Percentiles rank a stretch among this genome's conserved stretches.
Conservation (phyloP, 2,888 invertebrate species). For the Ypsolopha sequella region DNA sequence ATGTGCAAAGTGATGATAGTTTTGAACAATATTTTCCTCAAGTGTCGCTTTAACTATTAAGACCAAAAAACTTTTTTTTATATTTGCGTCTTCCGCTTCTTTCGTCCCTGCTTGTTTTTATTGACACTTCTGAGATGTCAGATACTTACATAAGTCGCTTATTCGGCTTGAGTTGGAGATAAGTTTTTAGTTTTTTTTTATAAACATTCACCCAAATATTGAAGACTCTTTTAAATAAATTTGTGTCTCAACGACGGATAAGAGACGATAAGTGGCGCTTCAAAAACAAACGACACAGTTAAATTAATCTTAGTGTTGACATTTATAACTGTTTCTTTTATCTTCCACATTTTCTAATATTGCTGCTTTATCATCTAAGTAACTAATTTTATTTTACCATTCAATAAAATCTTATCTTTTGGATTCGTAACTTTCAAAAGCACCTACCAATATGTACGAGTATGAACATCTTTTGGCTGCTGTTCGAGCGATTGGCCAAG, state of each 20-base stretch:
- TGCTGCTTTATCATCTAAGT: neutral
- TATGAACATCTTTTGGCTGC: too few relatives aligned
- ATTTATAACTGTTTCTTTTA: conserved; percentile 6
- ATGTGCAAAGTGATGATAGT: too few relatives aligned
- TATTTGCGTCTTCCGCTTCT: conserved; percentile 3
- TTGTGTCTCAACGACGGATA: conserved; percentile 16
- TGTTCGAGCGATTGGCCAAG: too few relatives aligned
- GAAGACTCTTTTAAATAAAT: conserved; percentile 21
- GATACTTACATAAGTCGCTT: conserved; percentile 25
- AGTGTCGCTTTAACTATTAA: too few relatives aligned
- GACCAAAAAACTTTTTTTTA: too few relatives aligned
- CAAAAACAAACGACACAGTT: conserved; percentile 16
- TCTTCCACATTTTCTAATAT: conserved; percentile 5
- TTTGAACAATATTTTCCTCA: too few relatives aligned
- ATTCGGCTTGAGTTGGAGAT: neutral
- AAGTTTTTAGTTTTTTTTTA: conserved; percentile 17
- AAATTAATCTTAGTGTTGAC: conserved; percentile 18
- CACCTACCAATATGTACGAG: too few relatives aligned
- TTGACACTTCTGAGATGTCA: conserved; percentile 31
- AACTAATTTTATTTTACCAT: too few relatives aligned
- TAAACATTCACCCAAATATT: conserved; percentile 24
- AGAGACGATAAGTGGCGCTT: conserved; percentile 1
- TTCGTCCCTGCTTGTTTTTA: conserved; percentile 30
- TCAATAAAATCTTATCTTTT: too few relatives aligned
- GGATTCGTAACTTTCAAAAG: too few relatives aligned